Conservation (phyloP, 2,797 vertebrate genomes). For the Enteromius afrohamiltoni region DNA sequence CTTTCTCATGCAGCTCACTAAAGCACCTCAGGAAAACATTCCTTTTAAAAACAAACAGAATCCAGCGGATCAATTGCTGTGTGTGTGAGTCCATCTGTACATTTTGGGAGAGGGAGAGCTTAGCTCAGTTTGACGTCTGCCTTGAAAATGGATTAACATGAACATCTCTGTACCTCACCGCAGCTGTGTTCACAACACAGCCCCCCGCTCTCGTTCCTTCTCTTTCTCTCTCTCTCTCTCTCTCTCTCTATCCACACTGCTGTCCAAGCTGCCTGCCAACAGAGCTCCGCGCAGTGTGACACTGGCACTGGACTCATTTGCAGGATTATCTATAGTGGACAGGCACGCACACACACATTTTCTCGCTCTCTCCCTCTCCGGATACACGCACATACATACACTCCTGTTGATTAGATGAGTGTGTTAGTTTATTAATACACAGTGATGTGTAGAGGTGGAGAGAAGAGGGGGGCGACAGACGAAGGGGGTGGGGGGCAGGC, state of each 20-base stretch:
- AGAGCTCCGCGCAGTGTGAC: constrained; percentile 32
- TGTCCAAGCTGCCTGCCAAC: constrained; percentile 35
- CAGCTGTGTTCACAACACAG: constrained; percentile 54
- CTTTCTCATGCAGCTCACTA: constrained; percentile 6
- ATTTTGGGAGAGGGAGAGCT: constrained; percentile 36
- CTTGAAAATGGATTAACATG: constrained; percentile 57
- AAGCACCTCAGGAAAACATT: constrained; percentile 27
- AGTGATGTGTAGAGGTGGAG: constrained; percentile 21
- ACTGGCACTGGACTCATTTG: constrained; percentile 60
- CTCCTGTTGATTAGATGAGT: constrained; percentile 64
- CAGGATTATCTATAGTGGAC: constrained; percentile 61
- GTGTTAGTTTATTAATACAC: constrained; percentile 65
- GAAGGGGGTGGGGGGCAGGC: not conserved
- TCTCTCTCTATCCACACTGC: constrained; percentile 12
- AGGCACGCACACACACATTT: constrained; percentile 29
- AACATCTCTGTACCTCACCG: constrained; percentile 47
- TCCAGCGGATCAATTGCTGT: constrained; percentile 38
- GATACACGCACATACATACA: constrained; percentile 44
- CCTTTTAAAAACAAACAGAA: constrained; percentile 39
- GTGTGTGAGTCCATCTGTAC: constrained; percentile 27
- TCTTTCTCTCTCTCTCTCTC: not conserved
- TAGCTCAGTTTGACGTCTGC: constrained; percentile 51
- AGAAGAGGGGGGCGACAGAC: not conserved
- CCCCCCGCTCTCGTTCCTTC: constrained; percentile 10
- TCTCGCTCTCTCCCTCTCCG: not conserved